Conservation (phyloP, 2,888 invertebrate genomes). For the Limnephilus lunatus region DNA sequence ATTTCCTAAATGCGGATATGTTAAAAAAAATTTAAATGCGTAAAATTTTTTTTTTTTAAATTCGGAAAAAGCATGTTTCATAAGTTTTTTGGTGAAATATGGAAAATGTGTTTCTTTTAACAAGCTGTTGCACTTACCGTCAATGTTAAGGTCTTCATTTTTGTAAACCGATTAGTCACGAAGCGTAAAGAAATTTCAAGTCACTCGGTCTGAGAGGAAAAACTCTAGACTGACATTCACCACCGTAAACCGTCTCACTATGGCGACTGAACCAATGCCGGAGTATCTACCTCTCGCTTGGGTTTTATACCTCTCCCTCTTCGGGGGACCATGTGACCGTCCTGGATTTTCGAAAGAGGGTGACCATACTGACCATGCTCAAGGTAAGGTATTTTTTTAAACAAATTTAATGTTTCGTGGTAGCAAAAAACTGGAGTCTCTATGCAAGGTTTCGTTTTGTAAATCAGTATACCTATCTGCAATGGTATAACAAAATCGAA, state of each 20-base stretch:
- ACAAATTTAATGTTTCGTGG: neutral
- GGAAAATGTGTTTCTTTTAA: neutral
- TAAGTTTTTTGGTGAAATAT: neutral
- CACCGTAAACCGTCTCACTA: constrained; percentile 39
- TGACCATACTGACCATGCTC: constrained; percentile 52
- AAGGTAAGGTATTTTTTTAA: neutral
- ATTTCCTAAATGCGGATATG: neutral
- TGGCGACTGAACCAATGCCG: constrained; percentile 50
- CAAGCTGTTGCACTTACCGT: constrained; percentile 54
- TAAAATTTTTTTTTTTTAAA: neutral
- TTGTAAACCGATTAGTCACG: constrained; percentile 39
- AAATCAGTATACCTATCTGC: neutral
- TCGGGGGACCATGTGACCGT: constrained; percentile 28
- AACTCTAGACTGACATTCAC: constrained; percentile 44
- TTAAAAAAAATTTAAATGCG: neutral
- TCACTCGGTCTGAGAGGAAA: constrained; percentile 44
- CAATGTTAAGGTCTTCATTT: constrained; percentile 64
- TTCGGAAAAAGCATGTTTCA: neutral
- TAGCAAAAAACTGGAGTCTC: neutral
- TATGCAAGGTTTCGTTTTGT: neutral
- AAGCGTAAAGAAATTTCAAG: constrained; percentile 29
- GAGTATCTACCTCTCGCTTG: constrained; percentile 60
- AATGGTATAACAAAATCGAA: neutral
- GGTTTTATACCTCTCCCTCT: constrained; percentile 63
- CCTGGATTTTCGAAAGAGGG: constrained; percentile 47